Base-by-base conservation (phyloP, 2,888 invertebrate species). In the Dryobotodes eremita region DNA sequence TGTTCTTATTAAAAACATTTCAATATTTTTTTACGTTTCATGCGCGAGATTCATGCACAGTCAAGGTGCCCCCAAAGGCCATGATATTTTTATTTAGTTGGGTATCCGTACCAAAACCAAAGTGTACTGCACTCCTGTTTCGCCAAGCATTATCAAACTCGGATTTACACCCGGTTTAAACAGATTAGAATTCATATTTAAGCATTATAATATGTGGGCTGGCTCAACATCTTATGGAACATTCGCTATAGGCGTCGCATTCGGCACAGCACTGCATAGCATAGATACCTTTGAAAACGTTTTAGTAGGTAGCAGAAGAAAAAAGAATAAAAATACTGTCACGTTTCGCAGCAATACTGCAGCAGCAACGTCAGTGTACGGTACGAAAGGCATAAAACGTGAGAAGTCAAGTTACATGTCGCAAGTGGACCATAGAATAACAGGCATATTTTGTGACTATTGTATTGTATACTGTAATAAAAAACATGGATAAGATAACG, bases 171-270 rank as follows among this genome's bases (percentile, higher is more conserved):
- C 23, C 1, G 23, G 11, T n/a, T 2, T 23, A 65, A 71, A 48
- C 26, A 36, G 15, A n/a, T 46, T 17, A 48, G 4, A 74, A 42
- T 48, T 26, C 26, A 46, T 46, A 46, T 46, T 46, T 46, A 8
- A 46, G 46, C 46, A 42, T 42, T 46, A 10, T 36, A 36, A 36
- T 46, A 46, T 46, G 46, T 10, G 5, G n/a, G 26, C 17, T 50
- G 17, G n/a, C n/a, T 55, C 11, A 76, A 50, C 13, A 48, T 50
- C 31, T 55, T 17, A 17, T 17, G 6, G 5, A 36, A 23, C 26
- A 59, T 50, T 77, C 17, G 77, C 36, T 62, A n/a, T 75, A 57
- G 6, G 70, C 50, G 50, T 74, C 7, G 23, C 70, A 57, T 71
- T 71, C 17, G 23, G 26, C 26, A 31, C 46, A 17, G 31, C 31